Evolutionary conservation across 2,888 invertebrate species (phyloP).

Genomic region (Endotricha flammealis): DNA sequence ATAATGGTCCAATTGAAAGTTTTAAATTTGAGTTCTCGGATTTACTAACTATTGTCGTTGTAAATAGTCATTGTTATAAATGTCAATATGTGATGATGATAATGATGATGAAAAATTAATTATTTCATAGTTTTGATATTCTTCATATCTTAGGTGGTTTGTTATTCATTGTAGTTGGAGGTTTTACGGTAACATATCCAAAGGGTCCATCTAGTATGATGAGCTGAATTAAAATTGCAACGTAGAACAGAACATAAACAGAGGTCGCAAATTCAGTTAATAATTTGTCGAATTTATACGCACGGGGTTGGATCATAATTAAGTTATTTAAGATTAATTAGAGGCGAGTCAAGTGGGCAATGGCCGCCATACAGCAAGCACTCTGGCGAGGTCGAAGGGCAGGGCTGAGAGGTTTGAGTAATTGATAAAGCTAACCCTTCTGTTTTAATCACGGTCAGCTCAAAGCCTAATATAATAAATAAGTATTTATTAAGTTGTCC

Average conservation of each 20-base stretch:
- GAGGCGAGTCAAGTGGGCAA: conserved; percentile 37
- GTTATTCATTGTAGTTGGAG: no score
- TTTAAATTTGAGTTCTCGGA: no score
- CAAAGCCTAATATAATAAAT: conserved; percentile 45
- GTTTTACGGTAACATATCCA: no score
- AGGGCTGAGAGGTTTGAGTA: conserved; percentile 49
- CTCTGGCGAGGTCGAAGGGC: conserved; percentile 26
- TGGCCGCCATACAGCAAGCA: conserved; percentile 15
- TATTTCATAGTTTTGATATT: no score
- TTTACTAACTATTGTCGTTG: no score
- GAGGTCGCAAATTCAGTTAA: conserved; percentile 17
- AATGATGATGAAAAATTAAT: no score
- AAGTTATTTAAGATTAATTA: conserved; percentile 63
- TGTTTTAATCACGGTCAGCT: conserved; percentile 53
- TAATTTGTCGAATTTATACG: conserved; percentile 17
- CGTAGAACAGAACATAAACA: no score
- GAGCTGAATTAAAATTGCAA: conserved; percentile 9
- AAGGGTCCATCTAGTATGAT: no score
- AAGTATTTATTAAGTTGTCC: conserved; percentile 48
- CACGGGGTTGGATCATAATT: conserved; percentile 45
- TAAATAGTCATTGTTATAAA: no score
- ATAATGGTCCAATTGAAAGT: no score
- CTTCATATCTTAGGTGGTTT: no score
- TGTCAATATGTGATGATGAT: conserved; percentile 4
- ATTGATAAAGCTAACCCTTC: conserved; percentile 63